Evolutionary conservation across 2,888 invertebrate species (phyloP), one percentile per base, ranked within the genome.

Genomic region (Drosophila atripex): DNA sequence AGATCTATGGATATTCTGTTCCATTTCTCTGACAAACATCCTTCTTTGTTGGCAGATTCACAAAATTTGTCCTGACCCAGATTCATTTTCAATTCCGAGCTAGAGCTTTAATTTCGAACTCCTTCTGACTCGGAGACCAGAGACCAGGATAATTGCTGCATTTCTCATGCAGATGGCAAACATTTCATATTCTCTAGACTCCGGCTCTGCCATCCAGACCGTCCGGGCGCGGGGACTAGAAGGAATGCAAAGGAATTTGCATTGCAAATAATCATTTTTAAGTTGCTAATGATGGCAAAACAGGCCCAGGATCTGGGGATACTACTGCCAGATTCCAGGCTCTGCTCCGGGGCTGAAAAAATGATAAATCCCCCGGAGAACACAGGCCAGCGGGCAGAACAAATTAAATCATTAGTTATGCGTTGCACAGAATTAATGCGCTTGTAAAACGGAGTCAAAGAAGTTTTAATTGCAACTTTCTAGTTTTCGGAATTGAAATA

Each of bases 211-310:
- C 16, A 39, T 25, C 50, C 32, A 38, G 35, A n/a, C 43, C 28
- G 23, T 53, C 49, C 46, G 35, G 7, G 1, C 12, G 5, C n/a
- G 35, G n/a, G 11, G 25, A 25, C 28, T 28, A 28, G 28, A 28
- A 28, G 28, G 28, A 28, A 28, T n/a, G 39, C 43, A 32, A 3
- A n/a, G 9, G 30, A 50, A 78, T 85, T 84, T 84, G 87, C 87
- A 87, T 73, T 84, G 82, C 87, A 87, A 87, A 84, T 87, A 80
- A 78, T 78, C 72, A 84, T 80, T 84, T 86, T 77, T 68, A 78
- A 73, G 68, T 66, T 80, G 69, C 75, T 74, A 78, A 68, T 73
- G 65, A 68, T 32, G 46, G 56, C 46, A 46, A 61, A 64, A 49
- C 41, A 41, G 65, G 52, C 71, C 49, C 50, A 51, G 45, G 38